Percentiles rank a stretch among this genome's conserved stretches.
Conservation (phyloP, 2,113 vertebrate species). For the Rhinichthys klamathensis region DNA sequence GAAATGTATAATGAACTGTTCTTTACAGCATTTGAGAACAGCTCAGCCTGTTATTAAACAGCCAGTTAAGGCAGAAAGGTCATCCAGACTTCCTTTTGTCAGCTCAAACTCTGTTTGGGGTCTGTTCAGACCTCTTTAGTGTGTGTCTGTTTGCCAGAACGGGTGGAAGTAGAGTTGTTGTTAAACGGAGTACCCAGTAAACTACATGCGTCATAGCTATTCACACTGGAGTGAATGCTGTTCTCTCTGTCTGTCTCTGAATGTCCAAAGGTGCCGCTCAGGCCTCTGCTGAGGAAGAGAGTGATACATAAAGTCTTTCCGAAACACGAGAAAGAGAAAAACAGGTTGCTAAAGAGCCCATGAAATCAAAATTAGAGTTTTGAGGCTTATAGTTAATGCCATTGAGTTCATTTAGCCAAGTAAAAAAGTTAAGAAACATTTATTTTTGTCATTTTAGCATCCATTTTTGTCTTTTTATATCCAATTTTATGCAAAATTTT, state of each 20-base stretch:
- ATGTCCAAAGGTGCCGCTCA: neutral
- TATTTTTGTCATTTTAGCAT: no score
- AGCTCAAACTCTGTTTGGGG: conserved; percentile 5
- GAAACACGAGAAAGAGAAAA: neutral
- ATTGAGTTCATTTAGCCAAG: neutral
- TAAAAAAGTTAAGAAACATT: no score
- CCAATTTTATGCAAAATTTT: neutral
- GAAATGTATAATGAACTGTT: neutral
- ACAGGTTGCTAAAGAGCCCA: neutral
- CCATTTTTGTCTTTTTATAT: neutral
- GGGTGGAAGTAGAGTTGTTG: conserved; percentile 43
- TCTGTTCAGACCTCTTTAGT: conserved; percentile 10
- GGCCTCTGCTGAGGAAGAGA: conserved; percentile 36
- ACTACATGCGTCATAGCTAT: conserved; percentile 56
- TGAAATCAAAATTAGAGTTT: neutral
- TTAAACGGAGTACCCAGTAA: conserved; percentile 45
- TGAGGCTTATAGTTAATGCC: neutral
- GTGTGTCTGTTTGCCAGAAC: conserved; percentile 40
- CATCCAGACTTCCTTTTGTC: conserved; percentile 32
- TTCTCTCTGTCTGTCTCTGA: conserved; percentile 34
- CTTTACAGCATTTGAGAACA: neutral
- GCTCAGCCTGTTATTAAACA: conserved; percentile 5
- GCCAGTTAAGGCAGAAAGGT: conserved; percentile 17
- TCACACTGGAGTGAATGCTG: conserved; percentile 48
- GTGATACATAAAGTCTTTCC: conserved; percentile 23